Evolutionary conservation across 2,888 invertebrate species (phyloP), one percentile per base, ranked within the genome.

Genomic region (Lysandra bellargus): DNA sequence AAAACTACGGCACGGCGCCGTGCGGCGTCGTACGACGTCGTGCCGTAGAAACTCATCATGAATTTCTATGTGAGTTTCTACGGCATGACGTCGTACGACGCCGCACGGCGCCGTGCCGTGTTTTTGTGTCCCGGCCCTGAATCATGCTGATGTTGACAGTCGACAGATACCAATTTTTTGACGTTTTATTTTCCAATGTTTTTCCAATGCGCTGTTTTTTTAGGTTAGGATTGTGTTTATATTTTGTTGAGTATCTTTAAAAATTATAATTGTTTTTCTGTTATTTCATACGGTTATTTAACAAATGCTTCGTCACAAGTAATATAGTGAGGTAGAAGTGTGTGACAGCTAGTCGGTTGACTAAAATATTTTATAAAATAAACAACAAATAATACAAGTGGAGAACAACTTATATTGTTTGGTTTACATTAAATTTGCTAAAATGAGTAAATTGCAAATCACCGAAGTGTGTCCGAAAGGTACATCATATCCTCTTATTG

Each of bases 371-470:
- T 17, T 14, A 57, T 57, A 57, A 57, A 14, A 4, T 14, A 53
- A 14, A 53, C 40, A 40, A 40, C 44, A 44, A 44, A 44, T 44
- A 53, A 14, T 53, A 14, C 4, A 53, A 53, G 53, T 14, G 53
- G 14, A 14, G 14, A 53, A 53, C 14, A 53, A 53, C 14, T 53
- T 0, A 53, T 1, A 3, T 14, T 69, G 69, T 69, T 37, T 57
- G 53, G 23, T 4, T 30, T 75, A 9, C 30, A 12, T 23, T 37
- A 4, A 53, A 53, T 77, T 60, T 77, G 37, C 23, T 78, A 85
- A 82, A 83, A 91, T 91, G 91, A 84, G 88, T 9, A 85, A 89
- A 83, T 80, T 92, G 49, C 85, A 85, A 7, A 89, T 93, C 77
- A 89, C 91, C 74, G 88, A 90, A 72, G 90, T 91, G 1, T 86